These are phyloP conservation scores for Mantis religiosa DNA, from an alignment of 2,888 invertebrate genomes.

Conservation along the genomic window DNA sequence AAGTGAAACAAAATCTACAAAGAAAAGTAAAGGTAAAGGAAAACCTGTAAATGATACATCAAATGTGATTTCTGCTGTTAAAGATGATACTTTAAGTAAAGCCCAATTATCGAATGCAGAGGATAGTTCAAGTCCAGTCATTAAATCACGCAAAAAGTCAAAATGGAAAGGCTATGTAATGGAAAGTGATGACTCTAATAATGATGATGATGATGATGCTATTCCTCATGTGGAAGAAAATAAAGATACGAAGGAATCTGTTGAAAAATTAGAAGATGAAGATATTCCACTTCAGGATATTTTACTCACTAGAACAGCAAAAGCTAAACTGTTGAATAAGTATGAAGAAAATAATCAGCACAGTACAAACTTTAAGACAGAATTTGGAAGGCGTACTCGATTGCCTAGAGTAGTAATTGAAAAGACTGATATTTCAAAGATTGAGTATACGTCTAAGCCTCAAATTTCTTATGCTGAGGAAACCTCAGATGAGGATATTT, in stretches of 20 bases:
- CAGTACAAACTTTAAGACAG: not conserved
- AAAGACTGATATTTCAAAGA: conserved; percentile 20
- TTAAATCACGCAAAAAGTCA: not conserved
- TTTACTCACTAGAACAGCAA: not conserved
- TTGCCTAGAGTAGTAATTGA: conserved; percentile 21
- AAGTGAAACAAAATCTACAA: not conserved
- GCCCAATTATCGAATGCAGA: not conserved
- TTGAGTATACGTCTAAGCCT: not conserved
- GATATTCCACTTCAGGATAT: not conserved
- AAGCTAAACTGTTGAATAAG: not conserved
- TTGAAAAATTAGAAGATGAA: not conserved
- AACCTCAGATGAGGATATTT: not conserved
- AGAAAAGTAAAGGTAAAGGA: conserved; percentile 28
- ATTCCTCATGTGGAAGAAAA: not conserved
- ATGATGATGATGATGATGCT: not conserved
- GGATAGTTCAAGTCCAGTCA: not conserved
- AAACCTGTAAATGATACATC: not conserved
- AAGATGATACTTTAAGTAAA: not conserved
- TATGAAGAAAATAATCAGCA: not conserved
- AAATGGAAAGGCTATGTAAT: conserved; percentile 4
- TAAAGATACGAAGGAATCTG: not conserved
- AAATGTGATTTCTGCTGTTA: not conserved
- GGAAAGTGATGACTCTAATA: not conserved
- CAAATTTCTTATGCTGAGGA: not conserved
- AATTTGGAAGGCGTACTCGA: not conserved